Conservation (phyloP, 2,888 invertebrate genomes). For the Apomyelois bistriatella region DNA sequence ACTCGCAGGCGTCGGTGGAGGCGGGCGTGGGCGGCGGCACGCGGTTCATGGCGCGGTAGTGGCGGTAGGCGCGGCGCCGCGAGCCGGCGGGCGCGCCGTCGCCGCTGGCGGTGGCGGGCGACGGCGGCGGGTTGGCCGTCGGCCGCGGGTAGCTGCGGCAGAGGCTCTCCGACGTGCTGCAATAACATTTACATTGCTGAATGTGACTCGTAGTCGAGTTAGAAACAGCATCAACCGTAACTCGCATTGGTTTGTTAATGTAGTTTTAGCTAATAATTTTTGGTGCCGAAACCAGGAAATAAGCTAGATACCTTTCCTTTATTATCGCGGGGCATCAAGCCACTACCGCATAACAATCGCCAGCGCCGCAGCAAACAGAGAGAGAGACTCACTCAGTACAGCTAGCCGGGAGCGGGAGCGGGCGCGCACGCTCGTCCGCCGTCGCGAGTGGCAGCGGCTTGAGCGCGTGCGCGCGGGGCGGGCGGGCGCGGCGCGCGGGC, state of each 20-base stretch:
- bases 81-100: conserved; percentile 82
- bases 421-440: conserved; percentile 24
- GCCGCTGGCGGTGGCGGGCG: conserved; percentile 88
- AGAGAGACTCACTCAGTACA: conserved; percentile 53
- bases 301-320: no score
- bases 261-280: no score
- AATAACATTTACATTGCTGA: background rate
- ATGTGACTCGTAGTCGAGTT: no score
- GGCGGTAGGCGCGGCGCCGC: conserved; percentile 87
- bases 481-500: conserved; percentile 30
- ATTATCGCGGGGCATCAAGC: no score
- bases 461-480: conserved; percentile 18
- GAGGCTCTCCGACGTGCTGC: conserved; percentile 82
- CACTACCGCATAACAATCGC: no score
- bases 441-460: conserved; percentile 18
- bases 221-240: no score
- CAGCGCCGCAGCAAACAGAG: no score
- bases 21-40: conserved; percentile 97
- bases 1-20: conserved; percentile 95
- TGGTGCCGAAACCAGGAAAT: no score
- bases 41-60: conserved; percentile 89
- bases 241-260: no score
- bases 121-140: conserved; percentile 94
- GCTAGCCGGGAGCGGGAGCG: conserved; percentile 29
- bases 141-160: conserved; percentile 89